Conservation (phyloP, 2,888 invertebrate species). For the Rhagium mordax region DNA sequence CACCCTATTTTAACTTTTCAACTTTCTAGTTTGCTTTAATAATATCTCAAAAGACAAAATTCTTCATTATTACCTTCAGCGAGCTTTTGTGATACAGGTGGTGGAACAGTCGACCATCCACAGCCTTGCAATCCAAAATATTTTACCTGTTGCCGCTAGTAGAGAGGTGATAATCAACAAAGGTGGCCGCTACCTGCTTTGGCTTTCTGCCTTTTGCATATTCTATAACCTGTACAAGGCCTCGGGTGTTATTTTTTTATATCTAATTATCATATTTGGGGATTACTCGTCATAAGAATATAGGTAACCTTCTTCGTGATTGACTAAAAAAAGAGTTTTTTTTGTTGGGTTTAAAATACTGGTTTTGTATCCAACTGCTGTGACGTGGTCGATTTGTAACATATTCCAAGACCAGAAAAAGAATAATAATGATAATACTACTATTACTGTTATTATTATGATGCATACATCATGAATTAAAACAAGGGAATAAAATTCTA, state of each 20-base stretch:
- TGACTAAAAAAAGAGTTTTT: not conserved
- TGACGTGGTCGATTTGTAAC: no score
- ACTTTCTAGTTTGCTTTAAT: no score
- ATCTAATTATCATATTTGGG: constrained; percentile 42
- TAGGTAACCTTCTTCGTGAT: constrained; percentile 19
- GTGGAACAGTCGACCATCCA: constrained; percentile 13
- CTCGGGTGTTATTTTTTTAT: constrained; percentile 37
- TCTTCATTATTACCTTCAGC: no score
- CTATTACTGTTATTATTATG: no score
- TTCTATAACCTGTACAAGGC: constrained; percentile 28
- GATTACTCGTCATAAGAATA: constrained; percentile 30
- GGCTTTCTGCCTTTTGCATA: constrained; percentile 40
- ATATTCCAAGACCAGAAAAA: no score
- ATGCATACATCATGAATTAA: no score
- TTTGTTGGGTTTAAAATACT: not conserved
- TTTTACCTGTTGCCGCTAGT: constrained; percentile 43
- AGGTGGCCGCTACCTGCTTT: constrained; percentile 46
- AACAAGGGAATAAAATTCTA: no score
- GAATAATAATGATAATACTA: no score
- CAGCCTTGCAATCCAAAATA: constrained; percentile 29
- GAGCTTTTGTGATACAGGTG: not conserved
- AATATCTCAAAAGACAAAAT: no score
- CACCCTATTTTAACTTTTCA: no score
- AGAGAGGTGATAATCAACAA: constrained; percentile 47
- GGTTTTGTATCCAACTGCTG: no score